Conservation (phyloP, 2,113 vertebrate species). For the Labeo catla region DNA sequence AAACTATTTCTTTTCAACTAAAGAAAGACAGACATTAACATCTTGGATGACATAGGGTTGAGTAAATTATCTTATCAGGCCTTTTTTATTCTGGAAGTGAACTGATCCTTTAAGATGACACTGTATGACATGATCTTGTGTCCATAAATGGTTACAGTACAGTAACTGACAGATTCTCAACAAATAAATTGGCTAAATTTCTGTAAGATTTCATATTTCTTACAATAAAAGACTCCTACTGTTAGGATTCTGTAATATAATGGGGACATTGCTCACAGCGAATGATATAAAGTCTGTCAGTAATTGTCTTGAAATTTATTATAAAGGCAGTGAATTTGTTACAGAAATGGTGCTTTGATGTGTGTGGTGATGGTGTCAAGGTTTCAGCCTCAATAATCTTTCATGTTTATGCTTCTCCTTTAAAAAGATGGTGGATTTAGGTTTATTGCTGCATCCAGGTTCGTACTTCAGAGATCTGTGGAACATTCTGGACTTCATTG, state of each 20-base stretch:
- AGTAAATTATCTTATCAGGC: no score
- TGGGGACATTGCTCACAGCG: not conserved
- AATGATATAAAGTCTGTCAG: not conserved
- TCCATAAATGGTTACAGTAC: not conserved
- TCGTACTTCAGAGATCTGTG: constrained; percentile 81
- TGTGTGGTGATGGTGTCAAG: not conserved
- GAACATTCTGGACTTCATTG: constrained; percentile 98
- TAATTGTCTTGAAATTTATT: not conserved
- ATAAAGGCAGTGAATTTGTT: not conserved
- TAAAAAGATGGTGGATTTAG: constrained; percentile 78
- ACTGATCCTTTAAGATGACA: not conserved
- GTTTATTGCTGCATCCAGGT: constrained; percentile 77
- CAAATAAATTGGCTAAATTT: not conserved
- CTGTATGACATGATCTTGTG: not conserved
- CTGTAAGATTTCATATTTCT: not conserved
- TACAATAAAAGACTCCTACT: not conserved
- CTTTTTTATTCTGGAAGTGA: no score
- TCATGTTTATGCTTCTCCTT: not conserved
- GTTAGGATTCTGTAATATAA: not conserved
- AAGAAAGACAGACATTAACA: no score
- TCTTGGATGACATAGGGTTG: no score
- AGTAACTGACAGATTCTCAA: not conserved
- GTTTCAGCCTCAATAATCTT: not conserved
- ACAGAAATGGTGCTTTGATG: not conserved
- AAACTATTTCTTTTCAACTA: no score